Evolutionary conservation across 1,140 invertebrate species (phyloP).

Genomic region (Magallana gigas): DNA sequence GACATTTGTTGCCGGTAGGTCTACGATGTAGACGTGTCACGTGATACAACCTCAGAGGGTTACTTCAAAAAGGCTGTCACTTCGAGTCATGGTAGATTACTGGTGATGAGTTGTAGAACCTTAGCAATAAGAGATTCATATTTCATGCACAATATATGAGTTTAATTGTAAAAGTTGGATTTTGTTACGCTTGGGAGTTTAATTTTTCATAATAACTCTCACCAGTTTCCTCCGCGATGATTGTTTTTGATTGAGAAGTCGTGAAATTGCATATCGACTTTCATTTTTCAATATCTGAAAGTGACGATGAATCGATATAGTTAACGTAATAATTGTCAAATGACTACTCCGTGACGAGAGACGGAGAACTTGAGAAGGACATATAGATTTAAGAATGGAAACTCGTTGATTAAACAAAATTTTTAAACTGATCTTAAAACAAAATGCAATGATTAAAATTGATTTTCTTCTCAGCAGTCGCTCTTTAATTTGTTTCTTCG

Average conservation of each 20-base stretch:
- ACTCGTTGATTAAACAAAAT: not conserved
- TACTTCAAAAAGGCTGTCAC: constrained; percentile 14
- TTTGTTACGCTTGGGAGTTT: not conserved
- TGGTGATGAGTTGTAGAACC: not conserved
- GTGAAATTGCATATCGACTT: constrained; percentile 7
- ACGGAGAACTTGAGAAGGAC: not conserved
- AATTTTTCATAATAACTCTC: constrained; percentile 20
- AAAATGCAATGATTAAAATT: not conserved
- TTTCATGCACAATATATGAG: not conserved
- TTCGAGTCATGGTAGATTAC: not conserved
- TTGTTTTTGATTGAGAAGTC: constrained; percentile 28
- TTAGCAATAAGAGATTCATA: not conserved
- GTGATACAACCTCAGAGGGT: constrained; percentile 11
- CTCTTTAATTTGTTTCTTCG: not conserved
- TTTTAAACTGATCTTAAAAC: not conserved
- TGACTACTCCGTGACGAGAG: not conserved
- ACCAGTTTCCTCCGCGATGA: not conserved
- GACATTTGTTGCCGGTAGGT: constrained; percentile 31
- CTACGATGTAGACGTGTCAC: not conserved
- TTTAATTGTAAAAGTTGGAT: not conserved
- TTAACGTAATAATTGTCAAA: constrained; percentile 15
- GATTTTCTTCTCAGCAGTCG: not conserved
- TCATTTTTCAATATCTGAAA: constrained; percentile 32
- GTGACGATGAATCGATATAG: constrained; percentile 26
- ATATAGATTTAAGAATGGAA: constrained; percentile 7